phyloP scores from a whole-genome alignment of 2,888 invertebrate genomes.

The Drosophila kambysellisi region DNA sequence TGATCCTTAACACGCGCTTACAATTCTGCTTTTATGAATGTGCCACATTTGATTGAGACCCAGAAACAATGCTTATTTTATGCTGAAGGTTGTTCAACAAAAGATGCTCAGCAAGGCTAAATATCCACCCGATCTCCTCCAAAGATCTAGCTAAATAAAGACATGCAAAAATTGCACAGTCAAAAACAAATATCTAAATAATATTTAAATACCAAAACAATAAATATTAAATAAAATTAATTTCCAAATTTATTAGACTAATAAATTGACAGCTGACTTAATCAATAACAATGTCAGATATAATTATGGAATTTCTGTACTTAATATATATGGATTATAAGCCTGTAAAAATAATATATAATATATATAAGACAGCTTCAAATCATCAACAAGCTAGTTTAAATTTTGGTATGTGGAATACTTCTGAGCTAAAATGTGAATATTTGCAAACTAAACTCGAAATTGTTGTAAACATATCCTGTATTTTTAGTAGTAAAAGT shows the following conservation, averaged over 20 bases:
- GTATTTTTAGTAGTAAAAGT: neutral
- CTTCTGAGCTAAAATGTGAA: neutral
- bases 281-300: neutral
- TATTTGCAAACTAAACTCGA: neutral
- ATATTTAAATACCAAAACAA: neutral
- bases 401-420: neutral
- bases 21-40: neutral
- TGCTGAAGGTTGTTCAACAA: neutral
- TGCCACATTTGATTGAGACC: constrained; percentile 5
- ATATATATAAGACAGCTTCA: neutral
- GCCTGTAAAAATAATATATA: too few relatives aligned
- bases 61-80: neutral
- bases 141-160: neutral
- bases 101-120: neutral
- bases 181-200: neutral
- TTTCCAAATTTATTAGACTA: neutral
- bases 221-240: neutral
- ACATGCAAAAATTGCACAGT: neutral
- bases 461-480: neutral
- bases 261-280: neutral
- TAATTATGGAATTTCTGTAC: neutral
- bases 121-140: neutral
- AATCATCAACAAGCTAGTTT: neutral
- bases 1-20: constrained; percentile 24
- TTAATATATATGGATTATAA: too few relatives aligned